Base-by-base conservation (phyloP, 2,888 invertebrate genomes). In the Drosophila borealis region DNA sequence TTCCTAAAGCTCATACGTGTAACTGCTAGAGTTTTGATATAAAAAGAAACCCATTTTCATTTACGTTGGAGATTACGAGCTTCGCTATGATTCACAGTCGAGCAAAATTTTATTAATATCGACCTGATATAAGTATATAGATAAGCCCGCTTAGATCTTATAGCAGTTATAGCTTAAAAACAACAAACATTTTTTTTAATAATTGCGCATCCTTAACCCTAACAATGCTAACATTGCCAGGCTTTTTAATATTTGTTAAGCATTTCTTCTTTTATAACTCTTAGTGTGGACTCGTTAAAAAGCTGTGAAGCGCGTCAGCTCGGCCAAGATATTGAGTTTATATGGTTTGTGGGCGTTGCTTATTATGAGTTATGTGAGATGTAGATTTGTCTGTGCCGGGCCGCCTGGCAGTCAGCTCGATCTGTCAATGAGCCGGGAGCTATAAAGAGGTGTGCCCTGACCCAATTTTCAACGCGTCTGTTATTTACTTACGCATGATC, bases 401-500 rank as follows among this genome's bases (percentile, higher is more conserved):
- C 37, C 54, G 33, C 46, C 51, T 13, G 59, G 60, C 70, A 64
- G 65, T 66, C 60, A 62, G 60, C 56, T 48, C 42, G 64, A 68
- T 71, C 68, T 72, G 76, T 68, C 65, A 61, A 65, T 67, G 63
- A 57, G 80, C 76, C 65, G 65, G 68, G 54, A 70, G 81, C 81
- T 69, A 81, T 74, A 84, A 70, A 79, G 77, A 77, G 84, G 84
- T 75, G 84, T 86, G 84, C 87, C 87, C 73, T 86, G 87, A 83
- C 84, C 84, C 69, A 81, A 83, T 85, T 82, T 68, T 44, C 11
- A 3, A 21, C 62, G 42, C 36, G 44, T 60, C 69, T 76, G 54
- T 78, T 81, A 74, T 82, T 81, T 80, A 81, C 74, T 68, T 74
- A 77, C 65, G 62, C 74, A 84, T 84, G 81, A 81, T 66, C 74